These are phyloP conservation scores for Trichomycterus rosablanca DNA, from an alignment of 2,113 vertebrate genomes.

Conservation along the genomic window DNA sequence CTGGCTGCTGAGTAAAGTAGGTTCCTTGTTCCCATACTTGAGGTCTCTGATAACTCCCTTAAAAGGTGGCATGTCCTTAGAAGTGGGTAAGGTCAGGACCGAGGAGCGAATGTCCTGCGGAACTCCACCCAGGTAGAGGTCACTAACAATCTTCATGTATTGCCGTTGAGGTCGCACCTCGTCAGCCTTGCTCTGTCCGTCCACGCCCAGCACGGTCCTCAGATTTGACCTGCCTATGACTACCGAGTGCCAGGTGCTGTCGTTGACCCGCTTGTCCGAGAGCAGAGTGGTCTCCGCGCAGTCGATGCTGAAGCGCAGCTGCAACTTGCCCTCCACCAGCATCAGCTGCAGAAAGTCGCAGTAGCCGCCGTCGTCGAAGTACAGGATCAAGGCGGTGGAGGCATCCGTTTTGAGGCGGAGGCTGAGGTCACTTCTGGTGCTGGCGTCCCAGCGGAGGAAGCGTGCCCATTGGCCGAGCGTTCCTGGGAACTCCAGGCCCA, in stretches of 20 bases:
- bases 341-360: constrained; percentile 94
- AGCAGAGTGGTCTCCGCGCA: constrained; percentile 83
- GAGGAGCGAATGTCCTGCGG: constrained; percentile 83
- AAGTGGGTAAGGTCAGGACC: constrained; percentile 82
- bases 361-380: constrained; percentile 94
- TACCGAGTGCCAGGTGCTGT: constrained; percentile 86
- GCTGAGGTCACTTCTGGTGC: constrained; percentile 89
- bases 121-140: constrained; percentile 92
- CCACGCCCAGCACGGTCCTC: constrained; percentile 81
- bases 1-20: constrained; percentile 82
- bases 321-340: constrained; percentile 83
- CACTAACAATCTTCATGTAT: constrained; percentile 94
- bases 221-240: constrained; percentile 83
- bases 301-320: constrained; percentile 91
- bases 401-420: constrained; percentile 90
- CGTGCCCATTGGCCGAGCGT: constrained; percentile 94
- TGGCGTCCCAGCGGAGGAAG: constrained; percentile 98
- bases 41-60: constrained; percentile 88
- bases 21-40: constrained; percentile 84
- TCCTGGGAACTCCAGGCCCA: constrained; percentile 90
- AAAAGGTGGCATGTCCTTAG: constrained; percentile 78
- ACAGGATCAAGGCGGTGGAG: constrained; percentile 90
- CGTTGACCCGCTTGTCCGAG: constrained; percentile 80
- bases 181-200: constrained; percentile 75
- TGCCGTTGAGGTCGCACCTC: constrained; percentile 85